Percentiles rank a stretch among this genome's conserved stretches.
Conservation (phyloP, 2,797 vertebrate genomes). For the Lerista edwardsae region DNA sequence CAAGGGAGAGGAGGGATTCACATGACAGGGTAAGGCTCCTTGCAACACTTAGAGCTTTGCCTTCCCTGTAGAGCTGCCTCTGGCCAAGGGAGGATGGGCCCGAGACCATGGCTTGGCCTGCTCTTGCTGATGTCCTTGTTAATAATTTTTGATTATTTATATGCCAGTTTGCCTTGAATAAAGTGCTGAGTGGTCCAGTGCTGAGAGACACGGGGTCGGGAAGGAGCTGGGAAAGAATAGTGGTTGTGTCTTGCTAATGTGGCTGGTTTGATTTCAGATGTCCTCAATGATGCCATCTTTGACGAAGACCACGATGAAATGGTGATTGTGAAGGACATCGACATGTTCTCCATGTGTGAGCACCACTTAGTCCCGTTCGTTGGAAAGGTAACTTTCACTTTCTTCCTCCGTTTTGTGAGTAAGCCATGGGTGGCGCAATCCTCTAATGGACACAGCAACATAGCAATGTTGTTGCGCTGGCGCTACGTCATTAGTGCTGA, state of each 20-base stretch:
- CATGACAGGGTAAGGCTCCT: too few species aligned
- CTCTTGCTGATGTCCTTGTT: neutral
- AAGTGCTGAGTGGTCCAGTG: neutral
- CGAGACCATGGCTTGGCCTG: neutral
- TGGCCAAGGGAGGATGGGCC: neutral
- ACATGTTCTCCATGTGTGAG: constrained; percentile 99
- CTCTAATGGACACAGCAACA: too few species aligned
- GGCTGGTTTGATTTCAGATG: constrained; percentile 80
- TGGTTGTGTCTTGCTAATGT: neutral
- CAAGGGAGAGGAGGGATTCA: too few species aligned
- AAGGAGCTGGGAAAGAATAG: too few species aligned
- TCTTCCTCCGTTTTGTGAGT: neutral
- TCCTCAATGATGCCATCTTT: constrained; percentile 96
- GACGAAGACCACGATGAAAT: constrained; percentile 98
- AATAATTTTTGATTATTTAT: neutral
- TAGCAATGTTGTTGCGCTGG: too few species aligned
- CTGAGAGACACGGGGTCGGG: accelerated
- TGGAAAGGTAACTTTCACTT: constrained; percentile 86
- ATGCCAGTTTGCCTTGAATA: too few species aligned
- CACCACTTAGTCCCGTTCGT: constrained; percentile 97
- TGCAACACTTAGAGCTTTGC: too few species aligned
- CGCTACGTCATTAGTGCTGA: too few species aligned
- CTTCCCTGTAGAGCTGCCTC: too few species aligned
- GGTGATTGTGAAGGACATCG: constrained; percentile 99
- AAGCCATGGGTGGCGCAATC: too few species aligned